phyloP scores from a whole-genome alignment of 2,113 vertebrate species.

The Guaruba guarouba region DNA sequence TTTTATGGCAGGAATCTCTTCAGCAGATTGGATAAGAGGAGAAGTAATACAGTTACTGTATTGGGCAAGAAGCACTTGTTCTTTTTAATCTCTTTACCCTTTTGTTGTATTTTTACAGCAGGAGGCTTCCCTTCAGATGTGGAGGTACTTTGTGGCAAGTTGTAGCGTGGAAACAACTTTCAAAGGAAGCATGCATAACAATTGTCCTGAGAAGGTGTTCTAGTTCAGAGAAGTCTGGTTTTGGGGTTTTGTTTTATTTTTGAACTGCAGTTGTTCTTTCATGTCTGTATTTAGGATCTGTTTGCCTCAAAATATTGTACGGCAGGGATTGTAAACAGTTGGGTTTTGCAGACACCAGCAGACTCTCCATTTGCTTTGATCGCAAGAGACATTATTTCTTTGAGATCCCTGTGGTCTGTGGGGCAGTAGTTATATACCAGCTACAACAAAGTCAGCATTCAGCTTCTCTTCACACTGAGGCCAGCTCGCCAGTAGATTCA shows the following conservation, averaged over 20 bases:
- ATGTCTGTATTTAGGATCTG: background rate
- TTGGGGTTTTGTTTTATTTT: background rate
- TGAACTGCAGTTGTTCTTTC: background rate
- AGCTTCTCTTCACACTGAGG: background rate
- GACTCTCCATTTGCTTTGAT: background rate
- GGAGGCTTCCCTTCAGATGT: background rate
- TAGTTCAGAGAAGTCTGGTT: background rate
- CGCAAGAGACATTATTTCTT: background rate
- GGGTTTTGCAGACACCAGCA: background rate
- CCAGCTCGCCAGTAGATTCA: background rate
- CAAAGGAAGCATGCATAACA: background rate
- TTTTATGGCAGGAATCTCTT: background rate
- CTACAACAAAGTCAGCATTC: background rate
- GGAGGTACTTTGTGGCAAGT: background rate
- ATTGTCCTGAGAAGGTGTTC: background rate
- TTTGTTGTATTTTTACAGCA: background rate
- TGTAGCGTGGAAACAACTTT: background rate
- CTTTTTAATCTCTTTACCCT: background rate
- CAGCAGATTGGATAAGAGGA: background rate
- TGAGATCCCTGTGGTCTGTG: background rate
- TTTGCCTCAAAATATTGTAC: background rate
- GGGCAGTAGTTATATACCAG: background rate
- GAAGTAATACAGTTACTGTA: background rate
- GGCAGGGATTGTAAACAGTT: background rate
- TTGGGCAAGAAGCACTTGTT: background rate